Conservation (phyloP, 2,888 invertebrate species). For the Nysson spinosus region DNA sequence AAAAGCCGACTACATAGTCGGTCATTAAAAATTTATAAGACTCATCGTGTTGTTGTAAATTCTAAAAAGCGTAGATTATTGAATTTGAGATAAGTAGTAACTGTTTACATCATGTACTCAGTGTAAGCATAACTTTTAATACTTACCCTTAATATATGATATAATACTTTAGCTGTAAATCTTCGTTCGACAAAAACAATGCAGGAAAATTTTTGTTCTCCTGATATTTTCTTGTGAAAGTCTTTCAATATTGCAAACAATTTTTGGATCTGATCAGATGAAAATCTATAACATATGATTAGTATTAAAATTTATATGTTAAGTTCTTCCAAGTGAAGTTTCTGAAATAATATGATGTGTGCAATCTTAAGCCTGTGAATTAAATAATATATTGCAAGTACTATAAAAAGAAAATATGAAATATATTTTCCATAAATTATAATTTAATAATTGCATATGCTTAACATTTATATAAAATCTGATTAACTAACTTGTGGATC, state of each 20-base stretch:
- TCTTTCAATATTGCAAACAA: conserved; percentile 82
- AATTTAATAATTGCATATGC: neutral
- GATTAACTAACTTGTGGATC: conserved; percentile 78
- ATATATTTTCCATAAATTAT: neutral
- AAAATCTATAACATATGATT: conserved; percentile 67
- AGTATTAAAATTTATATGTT: conserved; percentile 81
- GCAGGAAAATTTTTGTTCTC: conserved; percentile 80
- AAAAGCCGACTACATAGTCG: conserved; percentile 86
- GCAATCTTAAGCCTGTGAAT: neutral
- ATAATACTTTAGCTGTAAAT: conserved; percentile 87
- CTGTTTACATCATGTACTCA: conserved; percentile 1
- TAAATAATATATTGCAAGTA: neutral
- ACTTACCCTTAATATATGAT: conserved; percentile 81
- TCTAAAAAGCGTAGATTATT: conserved; percentile 53
- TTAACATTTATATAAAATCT: neutral
- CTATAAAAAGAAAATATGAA: neutral
- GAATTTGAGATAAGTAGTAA: no score
- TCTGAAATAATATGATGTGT: conserved; percentile 21
- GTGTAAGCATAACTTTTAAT: conserved; percentile 1
- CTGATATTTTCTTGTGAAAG: conserved; percentile 74
- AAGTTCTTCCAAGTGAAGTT: conserved; percentile 83
- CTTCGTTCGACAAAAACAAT: conserved; percentile 87
- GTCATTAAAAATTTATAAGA: conserved; percentile 81
- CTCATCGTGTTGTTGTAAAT: conserved; percentile 69
- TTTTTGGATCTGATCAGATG: conserved; percentile 82